phyloP scores from a whole-genome alignment of 2,888 invertebrate genomes.

The Mechanitis mazaeus region DNA sequence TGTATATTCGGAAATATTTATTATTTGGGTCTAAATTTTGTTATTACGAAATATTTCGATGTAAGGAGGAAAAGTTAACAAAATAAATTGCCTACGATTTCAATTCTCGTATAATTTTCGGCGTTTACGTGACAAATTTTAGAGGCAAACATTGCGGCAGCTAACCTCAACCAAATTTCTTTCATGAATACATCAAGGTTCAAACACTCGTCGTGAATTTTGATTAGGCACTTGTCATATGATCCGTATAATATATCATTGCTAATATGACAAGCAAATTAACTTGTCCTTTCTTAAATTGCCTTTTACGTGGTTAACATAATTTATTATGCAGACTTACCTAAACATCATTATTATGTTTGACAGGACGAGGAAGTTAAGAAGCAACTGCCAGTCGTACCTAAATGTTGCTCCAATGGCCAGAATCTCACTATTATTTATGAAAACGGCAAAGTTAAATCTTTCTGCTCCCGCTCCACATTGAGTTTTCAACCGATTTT shows the following conservation, averaged over 20 bases:
- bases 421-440: conserved; percentile 57
- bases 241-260: conserved; percentile 56
- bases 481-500: conserved; percentile 73
- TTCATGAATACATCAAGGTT: conserved; percentile 59
- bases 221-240: conserved; percentile 51
- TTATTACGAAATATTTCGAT: not conserved
- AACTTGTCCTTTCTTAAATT: conserved; percentile 57
- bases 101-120: conserved; percentile 24
- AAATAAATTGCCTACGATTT: conserved; percentile 8
- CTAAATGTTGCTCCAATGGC: conserved; percentile 73
- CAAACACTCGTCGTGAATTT: conserved; percentile 62
- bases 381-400: conserved; percentile 63
- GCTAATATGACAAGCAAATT: conserved; percentile 61
- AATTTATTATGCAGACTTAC: conserved; percentile 20
- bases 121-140: conserved; percentile 51
- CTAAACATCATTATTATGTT: conserved; percentile 26
- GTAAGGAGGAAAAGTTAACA: not conserved
- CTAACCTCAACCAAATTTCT: conserved; percentile 47
- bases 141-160: conserved; percentile 40
- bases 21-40: too few relatives aligned
- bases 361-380: conserved; percentile 53
- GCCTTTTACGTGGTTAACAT: conserved; percentile 37
- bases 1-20: too few relatives aligned
- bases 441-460: conserved; percentile 50
- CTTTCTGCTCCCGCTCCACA: conserved; percentile 50